These are phyloP conservation scores for Hirtodrosophila histrioides DNA, from an alignment of 2,888 invertebrate genomes.

Conservation along the genomic window DNA sequence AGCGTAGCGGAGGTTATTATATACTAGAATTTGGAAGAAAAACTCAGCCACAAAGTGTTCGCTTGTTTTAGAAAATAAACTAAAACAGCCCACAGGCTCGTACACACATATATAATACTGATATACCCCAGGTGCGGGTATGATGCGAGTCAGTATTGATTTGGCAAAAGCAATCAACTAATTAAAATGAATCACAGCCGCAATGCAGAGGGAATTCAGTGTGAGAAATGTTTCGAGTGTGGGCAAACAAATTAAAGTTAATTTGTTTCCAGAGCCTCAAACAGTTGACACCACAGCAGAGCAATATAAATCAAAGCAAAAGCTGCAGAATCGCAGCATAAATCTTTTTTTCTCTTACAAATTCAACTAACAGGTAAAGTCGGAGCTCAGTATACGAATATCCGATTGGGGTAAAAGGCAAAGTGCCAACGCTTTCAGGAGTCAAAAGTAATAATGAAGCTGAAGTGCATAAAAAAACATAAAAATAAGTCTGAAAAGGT, in stretches of 20 bases:
- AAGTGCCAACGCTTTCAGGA: conserved; percentile 40
- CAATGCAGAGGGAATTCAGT: conserved; percentile 32
- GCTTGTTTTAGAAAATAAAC: too few species aligned
- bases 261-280: conserved; percentile 21
- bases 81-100: too few species aligned
- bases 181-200: conserved; percentile 39
- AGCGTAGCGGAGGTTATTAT: too few species aligned
- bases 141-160: background rate
- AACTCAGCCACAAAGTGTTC: too few species aligned
- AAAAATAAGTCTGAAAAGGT: conserved; percentile 7
- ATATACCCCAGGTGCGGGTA: conserved; percentile 14
- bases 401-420: conserved; percentile 11
- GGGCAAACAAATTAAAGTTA: conserved; percentile 32
- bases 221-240: conserved; percentile 22
- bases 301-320: conserved; percentile 20
- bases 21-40: too few species aligned
- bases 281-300: conserved; percentile 16
- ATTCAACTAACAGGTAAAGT: conserved; percentile 10
- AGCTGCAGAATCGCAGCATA: conserved; percentile 13
- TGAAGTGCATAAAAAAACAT: conserved; percentile 24
- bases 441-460: conserved; percentile 64
- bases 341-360: conserved; percentile 18
- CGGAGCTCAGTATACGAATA: background rate
- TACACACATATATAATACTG: background rate
- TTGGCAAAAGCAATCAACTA: conserved; percentile 39